Evolutionary conservation across 2,113 vertebrate genomes (phyloP).

Genomic region (Seriola quinqueradiata): DNA sequence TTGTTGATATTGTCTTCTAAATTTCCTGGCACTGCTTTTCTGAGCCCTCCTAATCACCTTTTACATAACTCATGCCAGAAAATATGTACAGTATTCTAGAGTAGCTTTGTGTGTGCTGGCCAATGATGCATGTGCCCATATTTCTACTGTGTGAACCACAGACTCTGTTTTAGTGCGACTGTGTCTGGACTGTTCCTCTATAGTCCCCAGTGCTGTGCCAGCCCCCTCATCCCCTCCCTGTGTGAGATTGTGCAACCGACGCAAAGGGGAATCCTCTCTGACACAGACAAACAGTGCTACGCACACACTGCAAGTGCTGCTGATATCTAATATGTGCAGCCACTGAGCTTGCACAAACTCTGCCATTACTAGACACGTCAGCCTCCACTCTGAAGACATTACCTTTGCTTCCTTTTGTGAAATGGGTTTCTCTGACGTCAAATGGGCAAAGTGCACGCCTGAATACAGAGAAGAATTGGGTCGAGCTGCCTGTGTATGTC

Average conservation of each 20-base stretch:
- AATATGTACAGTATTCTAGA: not conserved
- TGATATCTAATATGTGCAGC: conserved; percentile 67
- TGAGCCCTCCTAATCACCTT: not conserved
- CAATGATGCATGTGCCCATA: not conserved
- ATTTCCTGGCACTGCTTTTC: not conserved
- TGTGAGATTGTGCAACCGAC: conserved; percentile 66
- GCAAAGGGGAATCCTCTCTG: conserved; percentile 83
- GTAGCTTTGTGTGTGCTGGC: not conserved
- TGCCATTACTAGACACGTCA: conserved; percentile 45
- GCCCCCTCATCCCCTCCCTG: conserved; percentile 33
- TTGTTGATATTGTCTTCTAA: conserved; percentile 1
- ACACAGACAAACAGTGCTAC: conserved; percentile 62
- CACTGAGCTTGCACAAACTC: conserved; percentile 65
- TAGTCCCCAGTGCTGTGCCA: conserved; percentile 29
- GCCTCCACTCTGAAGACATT: conserved; percentile 55
- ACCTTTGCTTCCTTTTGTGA: conserved; percentile 68
- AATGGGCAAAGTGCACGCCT: conserved; percentile 57
- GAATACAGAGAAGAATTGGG: conserved; percentile 76
- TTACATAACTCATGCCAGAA: not conserved
- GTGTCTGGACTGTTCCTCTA: conserved; percentile 15
- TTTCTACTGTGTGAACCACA: conserved; percentile 9
- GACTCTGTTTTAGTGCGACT: not conserved
- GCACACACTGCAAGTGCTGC: conserved; percentile 47
- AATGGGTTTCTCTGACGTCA: conserved; percentile 77
- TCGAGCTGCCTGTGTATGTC: conserved; percentile 55